A percentile compares a stretch with the other conserved stretches of the same genome.
These are phyloP conservation scores for Bambusicola thoracicus DNA, from an alignment of 2,113 vertebrate species.

Conservation along the genomic window DNA sequence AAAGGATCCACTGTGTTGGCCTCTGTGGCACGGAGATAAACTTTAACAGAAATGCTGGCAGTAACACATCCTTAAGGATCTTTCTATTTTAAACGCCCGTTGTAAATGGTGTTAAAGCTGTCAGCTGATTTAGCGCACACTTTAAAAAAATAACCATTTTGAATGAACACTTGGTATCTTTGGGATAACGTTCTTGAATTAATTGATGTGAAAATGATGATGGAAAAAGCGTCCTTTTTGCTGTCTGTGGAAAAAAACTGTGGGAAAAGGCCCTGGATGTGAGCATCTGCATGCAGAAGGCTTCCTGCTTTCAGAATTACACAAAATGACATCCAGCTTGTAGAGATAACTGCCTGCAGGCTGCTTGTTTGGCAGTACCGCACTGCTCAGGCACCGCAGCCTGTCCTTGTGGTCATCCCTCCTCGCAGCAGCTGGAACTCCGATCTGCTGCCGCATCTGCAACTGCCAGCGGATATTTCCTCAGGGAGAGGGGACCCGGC, in stretches of 20 bases:
- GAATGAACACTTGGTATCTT: neutral
- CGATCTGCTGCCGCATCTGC: neutral
- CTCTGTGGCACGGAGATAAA: neutral
- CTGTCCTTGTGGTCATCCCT: neutral
- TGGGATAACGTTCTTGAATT: neutral
- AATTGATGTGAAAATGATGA: neutral
- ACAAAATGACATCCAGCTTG: neutral
- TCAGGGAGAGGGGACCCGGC: rapidly evolving
- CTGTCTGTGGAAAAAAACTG: no score
- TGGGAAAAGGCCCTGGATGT: neutral
- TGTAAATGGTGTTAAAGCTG: neutral
- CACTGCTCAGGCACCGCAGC: neutral
- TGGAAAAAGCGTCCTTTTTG: neutral
- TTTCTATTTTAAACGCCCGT: neutral
- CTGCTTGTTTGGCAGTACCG: rapidly evolving
- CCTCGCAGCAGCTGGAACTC: neutral
- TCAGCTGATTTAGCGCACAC: neutral
- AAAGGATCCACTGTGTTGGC: neutral
- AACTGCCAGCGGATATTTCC: neutral
- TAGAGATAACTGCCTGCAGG: neutral
- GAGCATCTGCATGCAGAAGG: neutral
- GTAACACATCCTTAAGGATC: neutral
- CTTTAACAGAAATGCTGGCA: neutral
- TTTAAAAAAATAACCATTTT: neutral
- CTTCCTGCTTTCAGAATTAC: neutral